Conservation (phyloP, 2,888 invertebrate genomes). For the Yponomeuta plumbellus region DNA sequence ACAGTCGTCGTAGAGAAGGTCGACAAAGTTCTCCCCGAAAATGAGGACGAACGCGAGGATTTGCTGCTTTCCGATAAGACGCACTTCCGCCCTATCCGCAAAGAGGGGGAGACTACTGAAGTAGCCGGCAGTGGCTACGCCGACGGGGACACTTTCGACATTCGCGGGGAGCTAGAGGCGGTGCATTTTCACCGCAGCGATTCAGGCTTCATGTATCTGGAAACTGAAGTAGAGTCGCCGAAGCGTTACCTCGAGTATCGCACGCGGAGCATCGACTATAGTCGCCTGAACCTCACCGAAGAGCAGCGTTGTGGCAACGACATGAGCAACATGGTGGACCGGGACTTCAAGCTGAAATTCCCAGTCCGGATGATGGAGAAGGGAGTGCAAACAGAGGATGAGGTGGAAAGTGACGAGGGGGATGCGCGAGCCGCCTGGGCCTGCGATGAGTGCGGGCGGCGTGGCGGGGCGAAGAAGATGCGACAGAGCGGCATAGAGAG, state of each 20-base stretch:
- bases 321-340: conserved; percentile 46
- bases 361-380: conserved; percentile 64
- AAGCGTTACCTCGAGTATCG: conserved; percentile 75
- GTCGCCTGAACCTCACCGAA: conserved; percentile 46
- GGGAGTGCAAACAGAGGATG: conserved; percentile 49
- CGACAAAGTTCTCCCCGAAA: background rate
- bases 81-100: conserved; percentile 89
- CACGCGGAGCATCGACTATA: conserved; percentile 56
- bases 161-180: conserved; percentile 78
- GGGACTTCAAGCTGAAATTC: conserved; percentile 81
- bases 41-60: conserved; percentile 74
- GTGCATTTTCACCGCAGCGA: conserved; percentile 81
- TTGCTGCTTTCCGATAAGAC: conserved; percentile 85
- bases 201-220: conserved; percentile 78
- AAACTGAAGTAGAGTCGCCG: conserved; percentile 58
- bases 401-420: conserved; percentile 25
- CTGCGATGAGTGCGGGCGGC: conserved; percentile 52
- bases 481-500: conserved; percentile 43
- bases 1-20: conserved; percentile 73
- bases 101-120: conserved; percentile 52
- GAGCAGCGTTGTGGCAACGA: conserved; percentile 43
- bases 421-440: conserved; percentile 37
- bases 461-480: conserved; percentile 56
- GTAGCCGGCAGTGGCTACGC: conserved; percentile 56
- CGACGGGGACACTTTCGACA: conserved; percentile 85